Conservation (phyloP, 2,797 vertebrate genomes). For the Pipistrellus kuhlii region DNA sequence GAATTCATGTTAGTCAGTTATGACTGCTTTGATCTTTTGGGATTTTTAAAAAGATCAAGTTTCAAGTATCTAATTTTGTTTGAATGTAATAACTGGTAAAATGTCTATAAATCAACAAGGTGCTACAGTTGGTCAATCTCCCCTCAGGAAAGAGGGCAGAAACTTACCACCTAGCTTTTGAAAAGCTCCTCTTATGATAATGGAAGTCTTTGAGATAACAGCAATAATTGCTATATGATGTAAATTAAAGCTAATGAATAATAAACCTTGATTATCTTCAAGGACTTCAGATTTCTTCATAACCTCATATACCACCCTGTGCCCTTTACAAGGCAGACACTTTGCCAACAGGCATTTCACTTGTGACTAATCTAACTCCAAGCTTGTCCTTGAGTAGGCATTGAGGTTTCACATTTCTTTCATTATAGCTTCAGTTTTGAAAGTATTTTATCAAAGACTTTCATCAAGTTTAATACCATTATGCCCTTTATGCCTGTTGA, state of each 20-base stretch:
- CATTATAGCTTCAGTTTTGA: slow-evolving; percentile 35
- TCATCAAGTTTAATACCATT: slow-evolving; percentile 32
- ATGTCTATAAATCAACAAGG: background rate
- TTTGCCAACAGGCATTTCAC: slow-evolving; percentile 17
- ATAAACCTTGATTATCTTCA: slow-evolving; percentile 50
- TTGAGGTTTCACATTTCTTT: background rate
- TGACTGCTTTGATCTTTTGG: background rate
- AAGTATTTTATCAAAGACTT: slow-evolving; percentile 47
- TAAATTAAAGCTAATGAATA: slow-evolving; percentile 46
- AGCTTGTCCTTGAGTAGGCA: slow-evolving; percentile 38
- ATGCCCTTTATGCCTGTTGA: slow-evolving; percentile 1
- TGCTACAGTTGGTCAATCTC: background rate
- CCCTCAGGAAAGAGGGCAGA: background rate
- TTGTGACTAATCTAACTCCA: slow-evolving; percentile 13
- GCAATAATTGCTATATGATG: background rate
- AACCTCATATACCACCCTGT: background rate
- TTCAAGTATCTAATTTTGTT: slow-evolving; percentile 22
- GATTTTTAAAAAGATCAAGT: background rate
- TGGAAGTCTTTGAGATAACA: slow-evolving; percentile 38
- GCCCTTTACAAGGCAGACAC: slow-evolving; percentile 24
- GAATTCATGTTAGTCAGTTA: slow-evolving; percentile 27
- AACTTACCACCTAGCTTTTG: slow-evolving; percentile 18
- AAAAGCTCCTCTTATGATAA: background rate
- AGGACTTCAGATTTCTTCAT: slow-evolving; percentile 11
- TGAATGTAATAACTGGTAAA: slow-evolving; percentile 35